Percentiles rank a stretch among this genome's conserved stretches.
These are phyloP conservation scores for Synanthedon myopaeformis DNA, from an alignment of 2,888 invertebrate species.

Conservation along the genomic window DNA sequence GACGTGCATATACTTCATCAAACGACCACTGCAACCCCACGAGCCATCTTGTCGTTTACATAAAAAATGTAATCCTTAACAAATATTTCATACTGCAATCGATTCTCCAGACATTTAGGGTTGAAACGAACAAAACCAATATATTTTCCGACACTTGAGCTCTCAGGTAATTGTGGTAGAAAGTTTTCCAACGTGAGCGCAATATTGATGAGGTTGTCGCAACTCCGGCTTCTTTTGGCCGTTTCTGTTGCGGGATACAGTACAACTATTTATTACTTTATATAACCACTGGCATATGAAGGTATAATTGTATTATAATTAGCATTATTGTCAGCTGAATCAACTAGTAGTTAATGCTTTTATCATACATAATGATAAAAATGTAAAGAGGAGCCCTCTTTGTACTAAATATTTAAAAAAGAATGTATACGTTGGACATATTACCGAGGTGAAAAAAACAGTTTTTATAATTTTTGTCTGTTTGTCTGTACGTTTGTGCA, in stretches of 20 bases:
- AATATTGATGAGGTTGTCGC: slow-evolving; percentile 49
- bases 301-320: too few species aligned
- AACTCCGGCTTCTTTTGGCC: background rate
- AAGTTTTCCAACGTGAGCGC: slow-evolving; percentile 61
- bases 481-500: too few species aligned
- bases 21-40: background rate
- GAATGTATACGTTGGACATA: too few species aligned
- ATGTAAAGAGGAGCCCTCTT: too few species aligned
- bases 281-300: background rate
- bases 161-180: slow-evolving; percentile 70
- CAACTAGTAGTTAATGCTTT: too few species aligned
- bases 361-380: too few species aligned
- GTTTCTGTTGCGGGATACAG: background rate
- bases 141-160: slow-evolving; percentile 69
- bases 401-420: too few species aligned
- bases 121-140: slow-evolving; percentile 59
- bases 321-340: too few species aligned
- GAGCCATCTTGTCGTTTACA: slow-evolving; percentile 3
- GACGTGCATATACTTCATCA: too few species aligned
- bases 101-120: slow-evolving; percentile 42
- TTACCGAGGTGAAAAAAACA: too few species aligned
- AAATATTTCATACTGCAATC: slow-evolving; percentile 30
- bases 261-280: background rate
- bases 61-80: too few species aligned
- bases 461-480: too few species aligned